Percentiles rank a stretch among this genome's conserved stretches.
Conservation (phyloP, 2,888 invertebrate species). For the Oxycera nigricornis region DNA sequence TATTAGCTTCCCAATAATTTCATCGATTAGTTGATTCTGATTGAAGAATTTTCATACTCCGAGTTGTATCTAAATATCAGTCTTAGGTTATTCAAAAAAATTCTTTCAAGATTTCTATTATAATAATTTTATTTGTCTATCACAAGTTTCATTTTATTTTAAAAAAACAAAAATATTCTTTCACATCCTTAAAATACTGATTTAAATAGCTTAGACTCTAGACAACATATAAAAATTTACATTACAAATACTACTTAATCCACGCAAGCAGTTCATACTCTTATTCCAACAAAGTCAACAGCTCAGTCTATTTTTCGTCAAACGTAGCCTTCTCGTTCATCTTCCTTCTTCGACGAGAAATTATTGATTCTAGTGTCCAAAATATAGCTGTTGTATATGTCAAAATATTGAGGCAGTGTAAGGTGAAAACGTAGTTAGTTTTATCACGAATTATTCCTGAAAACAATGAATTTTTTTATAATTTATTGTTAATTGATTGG, state of each 20-base stretch:
- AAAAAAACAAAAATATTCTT: no score
- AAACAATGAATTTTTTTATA: conserved; percentile 45
- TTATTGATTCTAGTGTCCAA: conserved; percentile 67
- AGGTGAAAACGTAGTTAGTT: conserved; percentile 67
- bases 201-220: background rate
- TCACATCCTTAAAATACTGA: background rate
- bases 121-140: no score
- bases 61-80: no score
- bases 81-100: no score
- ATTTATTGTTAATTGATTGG: background rate
- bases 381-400: conserved; percentile 70
- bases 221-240: background rate
- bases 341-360: background rate
- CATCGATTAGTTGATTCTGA: no score
- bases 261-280: no score
- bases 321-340: background rate
- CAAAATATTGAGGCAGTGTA: conserved; percentile 72
- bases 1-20: no score
- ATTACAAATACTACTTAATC: background rate
- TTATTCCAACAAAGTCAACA: background rate
- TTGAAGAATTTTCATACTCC: no score
- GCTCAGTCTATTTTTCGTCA: background rate
- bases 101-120: no score
- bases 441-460: conserved; percentile 72
- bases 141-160: no score